Evolutionary conservation across 2,888 invertebrate genomes (phyloP).

Genomic region (Leucophenga maculata): DNA sequence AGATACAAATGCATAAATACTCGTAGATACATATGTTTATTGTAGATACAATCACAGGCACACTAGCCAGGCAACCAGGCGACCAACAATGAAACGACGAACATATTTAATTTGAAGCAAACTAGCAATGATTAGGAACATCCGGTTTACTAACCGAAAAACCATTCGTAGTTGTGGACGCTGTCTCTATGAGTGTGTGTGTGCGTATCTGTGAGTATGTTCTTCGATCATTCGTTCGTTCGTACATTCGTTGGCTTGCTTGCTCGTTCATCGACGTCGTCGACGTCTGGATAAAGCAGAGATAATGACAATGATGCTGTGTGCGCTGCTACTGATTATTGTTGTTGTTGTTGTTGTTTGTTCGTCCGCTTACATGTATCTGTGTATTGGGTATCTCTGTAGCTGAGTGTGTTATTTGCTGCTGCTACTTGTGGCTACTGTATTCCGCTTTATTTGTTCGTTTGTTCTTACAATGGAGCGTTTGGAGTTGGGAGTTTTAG

Average conservation of each 20-base stretch:
- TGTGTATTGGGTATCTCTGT: no score
- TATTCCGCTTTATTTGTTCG: slow-evolving; percentile 46
- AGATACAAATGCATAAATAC: background rate
- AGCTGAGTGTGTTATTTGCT: slow-evolving; percentile 62
- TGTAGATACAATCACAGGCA: slow-evolving; percentile 12
- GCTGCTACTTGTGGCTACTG: slow-evolving; percentile 63
- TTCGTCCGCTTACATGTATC: slow-evolving; percentile 46
- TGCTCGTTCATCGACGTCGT: slow-evolving; percentile 35
- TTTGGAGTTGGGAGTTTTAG: no score
- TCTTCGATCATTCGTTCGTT: slow-evolving; percentile 51
- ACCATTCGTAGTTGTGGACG: slow-evolving; percentile 44
- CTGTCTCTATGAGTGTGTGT: slow-evolving; percentile 24
- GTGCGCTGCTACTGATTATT: slow-evolving; percentile 4
- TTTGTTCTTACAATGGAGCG: background rate
- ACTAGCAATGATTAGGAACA: slow-evolving; percentile 72
- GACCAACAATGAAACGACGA: slow-evolving; percentile 32
- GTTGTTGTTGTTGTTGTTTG: slow-evolving; percentile 43
- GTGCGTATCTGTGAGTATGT: slow-evolving; percentile 1
- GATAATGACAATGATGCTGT: slow-evolving; percentile 47
- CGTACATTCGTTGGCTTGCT: slow-evolving; percentile 36
- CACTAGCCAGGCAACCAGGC: background rate
- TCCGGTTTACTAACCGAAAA: slow-evolving; percentile 72
- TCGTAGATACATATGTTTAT: slow-evolving; percentile 13
- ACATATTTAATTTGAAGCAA: slow-evolving; percentile 72
- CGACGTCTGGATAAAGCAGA: slow-evolving; percentile 19